A percentile compares a stretch with the other conserved stretches of the same genome.
These are phyloP conservation scores for Bradypus variegatus DNA, from an alignment of 2,797 vertebrate genomes.

Conservation along the genomic window DNA sequence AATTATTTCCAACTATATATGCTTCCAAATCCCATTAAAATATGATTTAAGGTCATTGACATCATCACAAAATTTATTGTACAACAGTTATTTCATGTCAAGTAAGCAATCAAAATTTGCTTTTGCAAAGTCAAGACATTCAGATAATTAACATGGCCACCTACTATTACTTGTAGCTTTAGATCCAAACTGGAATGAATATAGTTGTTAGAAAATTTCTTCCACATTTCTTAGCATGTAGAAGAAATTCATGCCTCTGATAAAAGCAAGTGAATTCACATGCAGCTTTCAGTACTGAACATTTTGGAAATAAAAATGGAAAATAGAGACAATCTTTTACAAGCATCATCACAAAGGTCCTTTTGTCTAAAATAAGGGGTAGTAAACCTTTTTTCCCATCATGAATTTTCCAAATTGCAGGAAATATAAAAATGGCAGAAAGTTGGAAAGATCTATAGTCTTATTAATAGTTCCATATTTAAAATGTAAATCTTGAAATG, in stretches of 20 bases:
- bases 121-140: background rate
- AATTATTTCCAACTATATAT: background rate
- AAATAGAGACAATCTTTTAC: background rate
- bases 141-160: background rate
- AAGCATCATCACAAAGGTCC: background rate
- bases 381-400: background rate
- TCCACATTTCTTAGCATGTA: background rate
- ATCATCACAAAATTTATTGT: background rate
- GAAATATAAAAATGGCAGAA: background rate
- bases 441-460: background rate
- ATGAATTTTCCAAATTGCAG: background rate
- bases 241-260: background rate
- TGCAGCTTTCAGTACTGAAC: background rate
- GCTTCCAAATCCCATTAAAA: conserved; percentile 27
- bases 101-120: background rate
- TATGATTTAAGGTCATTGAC: background rate
- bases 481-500: background rate
- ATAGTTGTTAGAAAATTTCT: background rate
- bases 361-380: background rate
- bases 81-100: background rate
- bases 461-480: background rate
- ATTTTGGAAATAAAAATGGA: conserved; percentile 9
- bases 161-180: background rate
- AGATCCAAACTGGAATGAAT: background rate
- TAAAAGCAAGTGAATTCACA: background rate